These are phyloP conservation scores for Monarcha castaneiventris DNA, from an alignment of 2,113 vertebrate species.

Conservation along the genomic window DNA sequence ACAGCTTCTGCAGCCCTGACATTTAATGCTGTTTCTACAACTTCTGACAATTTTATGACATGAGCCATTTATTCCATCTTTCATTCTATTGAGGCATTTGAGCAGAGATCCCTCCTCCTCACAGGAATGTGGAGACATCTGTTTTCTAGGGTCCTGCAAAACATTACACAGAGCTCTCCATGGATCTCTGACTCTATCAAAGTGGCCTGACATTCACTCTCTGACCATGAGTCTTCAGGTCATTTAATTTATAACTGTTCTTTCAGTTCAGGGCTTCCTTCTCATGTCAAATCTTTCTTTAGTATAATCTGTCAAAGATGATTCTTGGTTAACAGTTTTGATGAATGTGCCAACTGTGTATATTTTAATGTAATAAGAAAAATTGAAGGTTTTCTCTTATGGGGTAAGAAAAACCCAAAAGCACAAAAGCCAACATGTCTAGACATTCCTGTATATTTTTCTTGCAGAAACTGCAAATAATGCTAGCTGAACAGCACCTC, in stretches of 20 bases:
- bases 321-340: conserved; percentile 23
- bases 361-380: background rate
- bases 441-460: conserved; percentile 44
- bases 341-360: background rate
- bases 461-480: background rate
- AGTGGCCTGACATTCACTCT: background rate
- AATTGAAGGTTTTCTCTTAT: background rate
- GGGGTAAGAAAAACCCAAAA: background rate
- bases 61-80: background rate
- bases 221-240: background rate
- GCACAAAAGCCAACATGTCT: background rate
- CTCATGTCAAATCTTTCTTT: conserved; percentile 28
- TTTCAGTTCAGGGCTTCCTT: conserved; percentile 18
- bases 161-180: background rate
- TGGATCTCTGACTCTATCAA: background rate
- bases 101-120: background rate
- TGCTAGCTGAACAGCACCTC: background rate
- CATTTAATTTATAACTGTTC: conserved; percentile 41
- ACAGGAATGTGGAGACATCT: background rate
- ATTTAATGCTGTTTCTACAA: background rate
- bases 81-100: background rate
- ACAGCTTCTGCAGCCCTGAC: background rate
- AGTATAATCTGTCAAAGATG: background rate
- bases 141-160: background rate
- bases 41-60: background rate